A percentile compares a stretch with the other conserved stretches of the same genome.
Evolutionary conservation across 2,797 vertebrate genomes (phyloP).

Genomic region (Notolabrus celidotus): DNA sequence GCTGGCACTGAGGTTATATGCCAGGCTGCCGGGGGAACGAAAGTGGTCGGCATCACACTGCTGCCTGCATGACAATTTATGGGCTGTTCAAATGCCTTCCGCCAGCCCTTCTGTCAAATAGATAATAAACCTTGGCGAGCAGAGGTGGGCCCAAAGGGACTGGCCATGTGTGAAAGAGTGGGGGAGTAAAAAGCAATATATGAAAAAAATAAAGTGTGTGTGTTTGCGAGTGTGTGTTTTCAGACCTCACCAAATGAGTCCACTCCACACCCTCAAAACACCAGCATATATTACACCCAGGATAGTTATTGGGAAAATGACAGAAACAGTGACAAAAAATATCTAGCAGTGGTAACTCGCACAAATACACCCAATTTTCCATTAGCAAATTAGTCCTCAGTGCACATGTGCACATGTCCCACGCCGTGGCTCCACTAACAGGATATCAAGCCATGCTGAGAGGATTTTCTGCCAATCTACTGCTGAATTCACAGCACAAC

Average conservation of each 20-base stretch:
- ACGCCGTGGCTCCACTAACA: slow-evolving; percentile 66
- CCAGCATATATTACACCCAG: slow-evolving; percentile 38
- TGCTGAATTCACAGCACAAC: slow-evolving; percentile 80
- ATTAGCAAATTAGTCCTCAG: slow-evolving; percentile 75
- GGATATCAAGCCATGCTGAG: slow-evolving; percentile 78
- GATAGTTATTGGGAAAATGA: slow-evolving; percentile 38
- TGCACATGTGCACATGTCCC: slow-evolving; percentile 71
- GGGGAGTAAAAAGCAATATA: slow-evolving; percentile 63
- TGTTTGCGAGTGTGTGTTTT: slow-evolving; percentile 22
- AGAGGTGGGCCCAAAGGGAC: slow-evolving; percentile 72
- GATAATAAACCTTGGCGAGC: slow-evolving; percentile 78
- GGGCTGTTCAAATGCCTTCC: slow-evolving; percentile 78
- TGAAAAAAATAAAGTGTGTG: slow-evolving; percentile 10
- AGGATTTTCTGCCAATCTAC: slow-evolving; percentile 81
- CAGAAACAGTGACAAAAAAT: slow-evolving; percentile 35
- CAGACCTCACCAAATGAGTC: slow-evolving; percentile 22
- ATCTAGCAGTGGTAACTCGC: slow-evolving; percentile 41
- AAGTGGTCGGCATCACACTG: slow-evolving; percentile 70
- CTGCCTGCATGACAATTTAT: slow-evolving; percentile 83
- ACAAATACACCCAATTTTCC: slow-evolving; percentile 53
- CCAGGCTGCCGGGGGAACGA: slow-evolving; percentile 71
- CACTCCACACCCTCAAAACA: slow-evolving; percentile 40
- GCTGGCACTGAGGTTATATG: slow-evolving; percentile 71
- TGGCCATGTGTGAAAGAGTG: slow-evolving; percentile 61
- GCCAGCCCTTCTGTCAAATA: slow-evolving; percentile 78